A percentile compares a stretch with the other conserved stretches of the same genome.
Evolutionary conservation across 1,140 invertebrate species (phyloP).

Genomic region (Harlomillsia oculata): DNA sequence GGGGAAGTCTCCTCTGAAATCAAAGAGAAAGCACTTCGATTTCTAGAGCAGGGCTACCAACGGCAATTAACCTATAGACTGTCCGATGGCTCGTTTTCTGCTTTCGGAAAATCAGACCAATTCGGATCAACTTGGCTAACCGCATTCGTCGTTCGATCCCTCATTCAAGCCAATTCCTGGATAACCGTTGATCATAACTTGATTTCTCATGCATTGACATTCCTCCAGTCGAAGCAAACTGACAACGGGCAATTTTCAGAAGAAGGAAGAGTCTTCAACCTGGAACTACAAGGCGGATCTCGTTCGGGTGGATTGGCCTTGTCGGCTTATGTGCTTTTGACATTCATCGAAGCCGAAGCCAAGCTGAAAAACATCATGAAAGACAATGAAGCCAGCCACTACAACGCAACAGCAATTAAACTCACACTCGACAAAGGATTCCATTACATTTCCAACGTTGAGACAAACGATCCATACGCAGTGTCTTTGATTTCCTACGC

Average conservation of each 20-base stretch:
- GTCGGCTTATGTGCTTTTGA: constrained; percentile 1
- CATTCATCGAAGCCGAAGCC: constrained; percentile 10
- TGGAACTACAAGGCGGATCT: constrained; percentile 9
- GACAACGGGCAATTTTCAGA: constrained; percentile 14
- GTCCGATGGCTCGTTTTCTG: constrained; percentile 56
- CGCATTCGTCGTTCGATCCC: constrained; percentile 80
- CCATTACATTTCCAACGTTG: background rate
- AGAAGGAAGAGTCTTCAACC: constrained; percentile 5
- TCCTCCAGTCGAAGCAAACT: constrained; percentile 2
- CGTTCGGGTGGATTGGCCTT: background rate
- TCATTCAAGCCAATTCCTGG: constrained; percentile 66
- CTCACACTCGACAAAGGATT: background rate
- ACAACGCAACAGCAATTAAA: background rate
- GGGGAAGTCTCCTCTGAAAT: constrained; percentile 47
- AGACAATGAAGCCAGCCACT: background rate
- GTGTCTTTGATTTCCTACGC: constrained; percentile 63
- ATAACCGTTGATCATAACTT: constrained; percentile 68
- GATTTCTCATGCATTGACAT: constrained; percentile 40
- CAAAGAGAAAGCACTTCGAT: constrained; percentile 58
- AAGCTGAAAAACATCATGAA: background rate
- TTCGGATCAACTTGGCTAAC: constrained; percentile 91
- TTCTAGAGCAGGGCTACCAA: constrained; percentile 81
- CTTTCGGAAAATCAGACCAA: constrained; percentile 70
- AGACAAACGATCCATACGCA: constrained; percentile 56
- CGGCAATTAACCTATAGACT: constrained; percentile 70